These are phyloP conservation scores for Myrmecobius fasciatus DNA, from an alignment of 2,113 vertebrate species.

Conservation along the genomic window DNA sequence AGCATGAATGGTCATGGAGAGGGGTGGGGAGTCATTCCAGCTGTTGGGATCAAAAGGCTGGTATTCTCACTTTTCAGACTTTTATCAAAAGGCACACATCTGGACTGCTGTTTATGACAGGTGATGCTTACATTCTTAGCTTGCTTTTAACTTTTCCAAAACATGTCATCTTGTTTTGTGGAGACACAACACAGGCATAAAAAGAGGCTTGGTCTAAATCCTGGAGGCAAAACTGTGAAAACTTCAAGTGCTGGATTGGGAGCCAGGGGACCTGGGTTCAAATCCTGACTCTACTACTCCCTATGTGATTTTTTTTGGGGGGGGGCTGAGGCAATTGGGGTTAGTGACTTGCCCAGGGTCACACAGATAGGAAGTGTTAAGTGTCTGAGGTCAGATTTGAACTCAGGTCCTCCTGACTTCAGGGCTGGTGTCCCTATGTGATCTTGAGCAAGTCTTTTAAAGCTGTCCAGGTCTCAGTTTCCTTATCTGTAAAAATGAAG, in stretches of 20 bases:
- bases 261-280: neutral
- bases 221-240: neutral
- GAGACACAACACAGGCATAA: neutral
- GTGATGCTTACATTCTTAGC: neutral
- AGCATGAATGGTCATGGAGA: neutral
- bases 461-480: neutral
- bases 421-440: too few species aligned
- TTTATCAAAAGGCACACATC: neutral
- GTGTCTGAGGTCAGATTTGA: too few species aligned
- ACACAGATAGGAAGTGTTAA: too few species aligned
- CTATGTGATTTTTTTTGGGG: neutral
- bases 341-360: too few species aligned
- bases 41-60: neutral
- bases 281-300: neutral
- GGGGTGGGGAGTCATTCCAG: neutral
- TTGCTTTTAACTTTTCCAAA: neutral
- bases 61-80: neutral
- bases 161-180: neutral
- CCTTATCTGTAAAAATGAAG: neutral
- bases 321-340: too few species aligned
- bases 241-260: neutral
- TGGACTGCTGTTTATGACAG: neutral
- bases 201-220: slow-evolving; percentile 15
- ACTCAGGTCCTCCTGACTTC: too few species aligned
- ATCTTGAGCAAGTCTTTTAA: neutral